Conservation (phyloP, 2,888 invertebrate genomes). For the Nebria salina region DNA sequence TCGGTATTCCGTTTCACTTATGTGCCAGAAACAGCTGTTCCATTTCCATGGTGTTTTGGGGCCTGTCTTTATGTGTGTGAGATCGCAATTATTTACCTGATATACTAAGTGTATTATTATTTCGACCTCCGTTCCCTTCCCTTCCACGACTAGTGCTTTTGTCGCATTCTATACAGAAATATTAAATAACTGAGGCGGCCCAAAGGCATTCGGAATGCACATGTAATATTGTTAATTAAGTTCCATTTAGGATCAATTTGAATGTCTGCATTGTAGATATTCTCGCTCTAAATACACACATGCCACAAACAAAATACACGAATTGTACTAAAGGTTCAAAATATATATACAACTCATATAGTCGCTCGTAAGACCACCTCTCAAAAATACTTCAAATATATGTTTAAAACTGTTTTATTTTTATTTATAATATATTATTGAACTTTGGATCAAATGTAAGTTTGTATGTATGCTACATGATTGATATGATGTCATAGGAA, state of each 20-base stretch:
- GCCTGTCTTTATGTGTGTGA: neutral
- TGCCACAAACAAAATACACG: no score
- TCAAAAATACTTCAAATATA: no score
- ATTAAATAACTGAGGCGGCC: neutral
- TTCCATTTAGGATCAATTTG: no score
- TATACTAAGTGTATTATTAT: neutral
- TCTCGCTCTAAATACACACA: no score
- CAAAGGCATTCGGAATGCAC: neutral
- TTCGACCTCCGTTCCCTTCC: neutral
- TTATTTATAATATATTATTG: no score
- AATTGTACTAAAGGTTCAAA: no score
- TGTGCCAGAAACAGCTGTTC: neutral
- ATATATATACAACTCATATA: no score
- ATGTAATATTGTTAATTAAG: no score
- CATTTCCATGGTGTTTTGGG: neutral
- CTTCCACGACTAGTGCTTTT: neutral
- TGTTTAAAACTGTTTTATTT: no score
- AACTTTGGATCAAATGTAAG: no score
- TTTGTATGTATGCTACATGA: slow-evolving; percentile 7
- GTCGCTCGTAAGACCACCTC: no score
- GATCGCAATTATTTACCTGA: neutral
- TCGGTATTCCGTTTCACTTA: neutral
- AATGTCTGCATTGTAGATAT: no score
- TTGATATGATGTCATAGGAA: neutral
- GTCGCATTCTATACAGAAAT: neutral